These are phyloP conservation scores for Mellilla xanthometata DNA, from an alignment of 2,888 invertebrate species.

Conservation along the genomic window DNA sequence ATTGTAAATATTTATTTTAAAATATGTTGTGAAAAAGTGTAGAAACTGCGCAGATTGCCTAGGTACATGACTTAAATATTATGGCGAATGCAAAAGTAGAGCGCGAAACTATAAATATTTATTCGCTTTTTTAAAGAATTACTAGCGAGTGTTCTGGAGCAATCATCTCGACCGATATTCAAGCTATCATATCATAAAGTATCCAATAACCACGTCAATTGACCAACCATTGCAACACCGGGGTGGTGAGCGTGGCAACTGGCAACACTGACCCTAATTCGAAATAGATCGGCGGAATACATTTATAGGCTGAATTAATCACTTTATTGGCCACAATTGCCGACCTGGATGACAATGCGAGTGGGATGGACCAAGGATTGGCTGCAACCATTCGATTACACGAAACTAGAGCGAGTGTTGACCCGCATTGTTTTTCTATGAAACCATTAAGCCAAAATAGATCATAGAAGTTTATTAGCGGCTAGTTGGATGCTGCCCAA, in stretches of 20 bases:
- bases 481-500: constrained; percentile 23
- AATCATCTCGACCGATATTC: constrained; percentile 39
- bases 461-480: constrained; percentile 24
- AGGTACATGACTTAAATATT: no score
- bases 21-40: no score
- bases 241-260: constrained; percentile 33
- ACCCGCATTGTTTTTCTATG: constrained; percentile 42
- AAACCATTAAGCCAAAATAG: constrained; percentile 23
- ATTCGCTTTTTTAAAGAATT: background rate
- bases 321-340: constrained; percentile 72
- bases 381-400: constrained; percentile 35
- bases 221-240: constrained; percentile 49
- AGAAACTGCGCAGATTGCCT: no score
- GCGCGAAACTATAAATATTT: no score
- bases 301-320: constrained; percentile 71
- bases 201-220: constrained; percentile 51
- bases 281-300: constrained; percentile 67
- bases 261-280: constrained; percentile 65
- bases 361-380: constrained; percentile 53
- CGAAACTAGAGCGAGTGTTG: constrained; percentile 58
- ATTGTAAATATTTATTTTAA: no score
- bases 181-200: constrained; percentile 48
- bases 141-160: constrained; percentile 22
- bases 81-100: no score
- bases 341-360: constrained; percentile 52